These are phyloP conservation scores for Cyanoramphus novaezelandiae DNA, from an alignment of 2,113 vertebrate genomes.

Conservation along the genomic window DNA sequence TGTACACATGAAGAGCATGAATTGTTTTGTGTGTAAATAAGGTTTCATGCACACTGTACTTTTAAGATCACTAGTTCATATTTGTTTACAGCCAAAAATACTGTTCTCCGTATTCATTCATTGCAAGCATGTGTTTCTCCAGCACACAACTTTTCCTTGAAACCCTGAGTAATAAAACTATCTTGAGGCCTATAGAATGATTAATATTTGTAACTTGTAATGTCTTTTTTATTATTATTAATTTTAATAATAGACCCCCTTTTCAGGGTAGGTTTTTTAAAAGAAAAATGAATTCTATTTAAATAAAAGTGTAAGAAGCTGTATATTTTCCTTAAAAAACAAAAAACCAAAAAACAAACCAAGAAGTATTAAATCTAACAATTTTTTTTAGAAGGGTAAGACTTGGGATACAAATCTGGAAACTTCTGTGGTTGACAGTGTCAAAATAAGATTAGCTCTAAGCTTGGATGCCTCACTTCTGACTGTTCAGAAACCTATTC, in stretches of 20 bases:
- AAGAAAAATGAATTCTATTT: slow-evolving; percentile 68
- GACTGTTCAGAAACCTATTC: slow-evolving; percentile 51
- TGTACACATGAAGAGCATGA: slow-evolving; percentile 35
- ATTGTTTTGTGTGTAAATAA: slow-evolving; percentile 9
- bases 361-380: slow-evolving; percentile 29
- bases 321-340: slow-evolving; percentile 71
- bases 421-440: slow-evolving; percentile 38
- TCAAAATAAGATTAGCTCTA: slow-evolving; percentile 32
- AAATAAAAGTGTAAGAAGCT: slow-evolving; percentile 61
- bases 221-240: background rate
- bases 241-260: slow-evolving; percentile 32
- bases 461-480: slow-evolving; percentile 20
- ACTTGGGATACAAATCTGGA: slow-evolving; percentile 34
- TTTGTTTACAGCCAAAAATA: slow-evolving; percentile 41
- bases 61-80: slow-evolving; percentile 32
- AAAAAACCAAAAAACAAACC: background rate
- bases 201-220: slow-evolving; percentile 50
- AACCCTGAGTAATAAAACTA: slow-evolving; percentile 53
- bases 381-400: slow-evolving; percentile 47
- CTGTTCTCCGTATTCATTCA: slow-evolving; percentile 6
- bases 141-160: slow-evolving; percentile 51
- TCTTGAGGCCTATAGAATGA: slow-evolving; percentile 44
- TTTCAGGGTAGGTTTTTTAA: slow-evolving; percentile 48
- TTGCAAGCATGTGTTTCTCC: slow-evolving; percentile 45
- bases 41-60: slow-evolving; percentile 52